Conservation (phyloP, 1,140 invertebrate genomes). For the Pseudomyrmex dendroicus region DNA sequence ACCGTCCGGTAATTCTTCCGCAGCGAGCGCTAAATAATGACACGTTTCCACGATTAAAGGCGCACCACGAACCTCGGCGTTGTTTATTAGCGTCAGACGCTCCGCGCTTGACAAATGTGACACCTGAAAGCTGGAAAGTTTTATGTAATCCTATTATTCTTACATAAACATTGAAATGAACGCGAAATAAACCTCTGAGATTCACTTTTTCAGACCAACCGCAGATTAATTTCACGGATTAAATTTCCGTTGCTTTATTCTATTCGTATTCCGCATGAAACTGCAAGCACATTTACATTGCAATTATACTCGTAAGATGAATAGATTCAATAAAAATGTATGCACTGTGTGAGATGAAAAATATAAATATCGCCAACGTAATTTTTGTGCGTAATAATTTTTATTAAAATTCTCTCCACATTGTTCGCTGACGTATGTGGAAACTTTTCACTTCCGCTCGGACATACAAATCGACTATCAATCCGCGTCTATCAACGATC, state of each 20-base stretch:
- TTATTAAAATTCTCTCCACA: slow-evolving; percentile 77
- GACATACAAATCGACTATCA: slow-evolving; percentile 89
- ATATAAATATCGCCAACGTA: background rate
- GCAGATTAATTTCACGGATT: slow-evolving; percentile 87
- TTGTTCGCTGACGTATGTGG: slow-evolving; percentile 86
- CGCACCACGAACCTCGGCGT: slow-evolving; percentile 82
- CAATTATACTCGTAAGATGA: background rate
- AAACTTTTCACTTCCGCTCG: slow-evolving; percentile 89
- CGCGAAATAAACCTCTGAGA: background rate
- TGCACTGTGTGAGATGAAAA: background rate
- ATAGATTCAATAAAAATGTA: background rate
- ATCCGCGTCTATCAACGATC: slow-evolving; percentile 87
- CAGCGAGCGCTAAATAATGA: slow-evolving; percentile 88
- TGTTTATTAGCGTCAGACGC: slow-evolving; percentile 84
- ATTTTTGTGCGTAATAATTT: slow-evolving; percentile 13
- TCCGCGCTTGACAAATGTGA: slow-evolving; percentile 89
- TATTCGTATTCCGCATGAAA: slow-evolving; percentile 34
- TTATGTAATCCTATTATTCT: slow-evolving; percentile 29
- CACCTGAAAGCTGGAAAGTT: slow-evolving; percentile 86
- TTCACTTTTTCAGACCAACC: slow-evolving; percentile 86
- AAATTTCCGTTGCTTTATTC: slow-evolving; percentile 82
- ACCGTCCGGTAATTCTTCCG: slow-evolving; percentile 85
- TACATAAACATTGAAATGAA: slow-evolving; percentile 6
- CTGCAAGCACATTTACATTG: slow-evolving; percentile 9
- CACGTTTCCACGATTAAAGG: slow-evolving; percentile 90